Base-by-base conservation (phyloP, 2,888 invertebrate species). In the Proisotoma minuta region DNA sequence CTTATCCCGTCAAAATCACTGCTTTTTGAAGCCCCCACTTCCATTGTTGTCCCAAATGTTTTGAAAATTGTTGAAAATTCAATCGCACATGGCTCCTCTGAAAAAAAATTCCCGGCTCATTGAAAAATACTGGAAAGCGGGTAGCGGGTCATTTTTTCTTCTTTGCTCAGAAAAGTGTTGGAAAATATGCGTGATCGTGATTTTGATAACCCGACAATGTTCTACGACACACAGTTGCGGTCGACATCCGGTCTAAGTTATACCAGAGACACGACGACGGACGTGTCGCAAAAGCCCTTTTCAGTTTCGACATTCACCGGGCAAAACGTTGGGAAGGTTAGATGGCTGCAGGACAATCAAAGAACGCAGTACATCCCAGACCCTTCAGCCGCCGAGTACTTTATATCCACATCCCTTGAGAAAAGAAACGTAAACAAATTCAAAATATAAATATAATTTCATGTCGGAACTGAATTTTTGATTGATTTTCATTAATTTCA, bases 351-450 rank as follows among this genome's bases (percentile, higher is more conserved):
- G 18, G 56, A 68, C 23, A 27, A 18, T 15, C 53, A 43, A 40
- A 57, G 18, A 22, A 52, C 59, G 4, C 50, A 56, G 12, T 20
- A 40, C 5, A 53, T 69, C 8, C 62, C 68, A 0, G 70, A 71
- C 50, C 58, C 62, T 5, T 51, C 52, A 43, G 70, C 70, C 1
- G 64, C 70, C 1, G 73, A 73, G 51, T 66, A 69, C 52, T 73
- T 71, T 59, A 49, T 73, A 2, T 58, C 62, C 15, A 66, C 68
- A 8, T 64, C 68, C 10, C 66, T 10, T 47, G 18, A 47, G 18
- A n/a, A 47, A n/a, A n/a, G 18, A 47, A 8, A 5, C 47, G 47
- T 47, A n/a, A 34, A 8, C 34, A 10, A 34, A 34, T 10, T 34
- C 34, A 8, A 10, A 34, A 8, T 10, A 34, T 34, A 34, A 8